phyloP scores from a whole-genome alignment of 2,888 invertebrate species.

The Pollenia angustigena region DNA sequence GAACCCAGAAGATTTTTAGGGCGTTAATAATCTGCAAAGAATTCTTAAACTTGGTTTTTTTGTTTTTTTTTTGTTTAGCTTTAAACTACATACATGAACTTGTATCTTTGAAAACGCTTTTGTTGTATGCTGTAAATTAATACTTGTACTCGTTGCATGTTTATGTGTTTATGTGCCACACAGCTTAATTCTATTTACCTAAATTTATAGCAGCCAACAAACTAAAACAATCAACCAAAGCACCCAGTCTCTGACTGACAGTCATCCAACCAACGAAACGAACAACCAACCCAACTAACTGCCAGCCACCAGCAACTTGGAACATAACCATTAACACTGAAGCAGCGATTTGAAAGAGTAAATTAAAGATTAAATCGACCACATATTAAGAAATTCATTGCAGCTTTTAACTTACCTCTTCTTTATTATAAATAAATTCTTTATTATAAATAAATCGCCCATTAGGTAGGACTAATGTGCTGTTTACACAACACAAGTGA shows the following conservation, averaged over 20 bases:
- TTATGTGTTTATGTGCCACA: slow-evolving; percentile 58
- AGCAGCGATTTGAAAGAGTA: slow-evolving; percentile 8
- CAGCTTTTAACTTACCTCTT: too few species aligned
- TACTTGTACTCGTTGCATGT: slow-evolving; percentile 46
- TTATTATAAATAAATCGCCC: too few species aligned
- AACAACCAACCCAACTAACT: slow-evolving; percentile 45
- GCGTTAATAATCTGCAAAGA: slow-evolving; percentile 69
- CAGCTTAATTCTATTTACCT: slow-evolving; percentile 67
- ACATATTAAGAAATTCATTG: too few species aligned
- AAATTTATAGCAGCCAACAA: slow-evolving; percentile 59
- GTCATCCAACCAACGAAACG: slow-evolving; percentile 10
- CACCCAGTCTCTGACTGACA: slow-evolving; percentile 15
- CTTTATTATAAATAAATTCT: too few species aligned
- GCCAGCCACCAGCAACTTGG: slow-evolving; percentile 35
- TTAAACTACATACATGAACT: slow-evolving; percentile 68
- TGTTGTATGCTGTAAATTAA: slow-evolving; percentile 58
- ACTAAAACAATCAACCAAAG: slow-evolving; percentile 39
- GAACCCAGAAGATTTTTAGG: slow-evolving; percentile 62
- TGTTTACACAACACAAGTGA: too few species aligned
- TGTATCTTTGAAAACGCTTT: slow-evolving; percentile 58
- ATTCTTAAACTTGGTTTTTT: slow-evolving; percentile 40
- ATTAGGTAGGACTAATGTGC: too few species aligned
- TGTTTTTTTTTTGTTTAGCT: slow-evolving; percentile 13
- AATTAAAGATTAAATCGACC: background rate
- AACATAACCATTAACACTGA: slow-evolving; percentile 5